Evolutionary conservation across 2,888 invertebrate species (phyloP).

Genomic region (Aquatica leii): DNA sequence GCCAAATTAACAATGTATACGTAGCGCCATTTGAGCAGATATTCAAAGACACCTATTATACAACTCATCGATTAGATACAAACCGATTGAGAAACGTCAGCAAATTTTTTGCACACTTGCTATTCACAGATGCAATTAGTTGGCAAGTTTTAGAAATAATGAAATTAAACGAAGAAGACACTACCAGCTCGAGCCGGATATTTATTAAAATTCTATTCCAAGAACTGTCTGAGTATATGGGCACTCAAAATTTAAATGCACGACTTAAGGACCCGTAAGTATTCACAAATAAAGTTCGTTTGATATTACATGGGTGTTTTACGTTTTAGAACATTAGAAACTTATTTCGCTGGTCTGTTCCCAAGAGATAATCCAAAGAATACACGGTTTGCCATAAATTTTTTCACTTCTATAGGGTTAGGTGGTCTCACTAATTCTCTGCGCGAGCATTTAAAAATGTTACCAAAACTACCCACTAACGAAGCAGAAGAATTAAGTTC

Average conservation of each 20-base stretch:
- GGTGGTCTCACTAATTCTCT: constrained; percentile 96
- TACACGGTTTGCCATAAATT: constrained; percentile 97
- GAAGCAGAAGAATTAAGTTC: constrained; percentile 49
- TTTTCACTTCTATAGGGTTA: constrained; percentile 95
- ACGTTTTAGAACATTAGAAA: constrained; percentile 78
- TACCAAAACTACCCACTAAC: constrained; percentile 68
- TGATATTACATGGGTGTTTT: not conserved
- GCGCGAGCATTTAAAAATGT: constrained; percentile 84
- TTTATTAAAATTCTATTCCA: constrained; percentile 98
- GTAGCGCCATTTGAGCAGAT: constrained; percentile 94
- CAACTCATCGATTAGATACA: constrained; percentile 94
- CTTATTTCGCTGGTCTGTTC: constrained; percentile 90
- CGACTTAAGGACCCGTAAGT: constrained; percentile 66
- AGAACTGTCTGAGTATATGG: constrained; percentile 97
- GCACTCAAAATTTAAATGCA: constrained; percentile 88
- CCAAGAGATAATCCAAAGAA: constrained; percentile 96
- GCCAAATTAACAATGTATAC: constrained; percentile 91
- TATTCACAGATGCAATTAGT: constrained; percentile 95
- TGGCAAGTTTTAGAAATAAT: constrained; percentile 94
- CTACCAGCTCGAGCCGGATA: constrained; percentile 95
- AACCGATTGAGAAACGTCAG: constrained; percentile 95
- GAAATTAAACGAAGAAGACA: constrained; percentile 94
- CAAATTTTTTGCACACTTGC: constrained; percentile 95
- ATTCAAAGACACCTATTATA: constrained; percentile 93
- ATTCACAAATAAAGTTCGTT: not conserved